phyloP scores from a whole-genome alignment of 2,113 vertebrate genomes.

The Engraulis encrasicolus region DNA sequence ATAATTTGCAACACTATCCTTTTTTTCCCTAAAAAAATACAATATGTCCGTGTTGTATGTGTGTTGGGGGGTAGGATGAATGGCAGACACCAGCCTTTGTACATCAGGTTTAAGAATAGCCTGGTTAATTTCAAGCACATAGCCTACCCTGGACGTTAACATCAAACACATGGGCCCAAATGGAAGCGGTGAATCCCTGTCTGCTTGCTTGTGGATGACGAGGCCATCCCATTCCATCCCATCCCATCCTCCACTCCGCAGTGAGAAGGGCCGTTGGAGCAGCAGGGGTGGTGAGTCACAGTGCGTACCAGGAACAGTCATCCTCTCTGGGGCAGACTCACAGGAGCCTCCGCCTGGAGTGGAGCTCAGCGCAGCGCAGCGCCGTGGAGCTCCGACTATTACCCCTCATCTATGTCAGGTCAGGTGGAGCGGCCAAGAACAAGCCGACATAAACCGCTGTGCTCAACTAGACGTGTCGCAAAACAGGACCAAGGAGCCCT shows the following conservation, averaged over 20 bases:
- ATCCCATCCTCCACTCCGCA: slow-evolving; percentile 9
- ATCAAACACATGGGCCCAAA: slow-evolving; percentile 21
- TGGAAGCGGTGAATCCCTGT: slow-evolving; percentile 13
- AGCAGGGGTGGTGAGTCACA: slow-evolving; percentile 38
- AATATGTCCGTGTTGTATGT: neutral
- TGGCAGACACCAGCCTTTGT: neutral
- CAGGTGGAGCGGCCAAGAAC: slow-evolving; percentile 39
- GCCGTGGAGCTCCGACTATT: slow-evolving; percentile 33
- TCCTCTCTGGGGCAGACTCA: slow-evolving; percentile 32
- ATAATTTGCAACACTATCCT: neutral
- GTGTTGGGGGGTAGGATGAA: too few species aligned
- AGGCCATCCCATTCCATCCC: too few species aligned
- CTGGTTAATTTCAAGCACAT: slow-evolving; percentile 12
- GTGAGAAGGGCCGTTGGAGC: slow-evolving; percentile 30
- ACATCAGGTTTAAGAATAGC: slow-evolving; percentile 3
- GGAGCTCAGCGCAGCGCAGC: too few species aligned
- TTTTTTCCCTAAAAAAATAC: neutral
- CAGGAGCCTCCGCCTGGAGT: slow-evolving; percentile 17
- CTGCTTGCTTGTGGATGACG: slow-evolving; percentile 3
- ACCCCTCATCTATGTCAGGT: slow-evolving; percentile 42
- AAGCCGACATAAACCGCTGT: slow-evolving; percentile 16
- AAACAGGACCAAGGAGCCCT: slow-evolving; percentile 21
- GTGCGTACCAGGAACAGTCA: neutral
- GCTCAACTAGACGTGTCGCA: slow-evolving; percentile 41
- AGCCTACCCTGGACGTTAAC: slow-evolving; percentile 19